phyloP scores from a whole-genome alignment of 2,888 invertebrate species.

The Scaptodrosophila latifasciaeformis region DNA sequence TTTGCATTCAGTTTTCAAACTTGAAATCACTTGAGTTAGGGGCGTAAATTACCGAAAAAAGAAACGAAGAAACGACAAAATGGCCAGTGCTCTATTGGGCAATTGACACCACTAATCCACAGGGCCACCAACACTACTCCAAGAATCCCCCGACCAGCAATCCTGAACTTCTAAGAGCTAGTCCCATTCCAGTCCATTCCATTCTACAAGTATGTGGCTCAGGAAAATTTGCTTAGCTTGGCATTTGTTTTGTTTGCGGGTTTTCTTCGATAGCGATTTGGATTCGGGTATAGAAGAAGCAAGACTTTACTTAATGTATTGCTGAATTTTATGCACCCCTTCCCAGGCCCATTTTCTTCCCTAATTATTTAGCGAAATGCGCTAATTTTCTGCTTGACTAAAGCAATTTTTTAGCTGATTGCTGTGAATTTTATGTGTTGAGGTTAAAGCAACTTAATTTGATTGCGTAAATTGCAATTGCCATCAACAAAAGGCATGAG shows the following conservation, averaged over 20 bases:
- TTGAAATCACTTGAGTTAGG: conserved; percentile 55
- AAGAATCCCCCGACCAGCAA: background rate
- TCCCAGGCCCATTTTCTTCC: conserved; percentile 15
- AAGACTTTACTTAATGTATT: too few species aligned
- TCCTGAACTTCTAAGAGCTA: conserved; percentile 44
- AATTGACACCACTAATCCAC: conserved; percentile 61
- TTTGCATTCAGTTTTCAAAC: conserved; percentile 55
- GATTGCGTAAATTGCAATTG: background rate
- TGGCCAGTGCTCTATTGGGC: conserved; percentile 50
- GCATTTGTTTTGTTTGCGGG: conserved; percentile 52
- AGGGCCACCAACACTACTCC: background rate
- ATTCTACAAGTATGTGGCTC: conserved; percentile 4
- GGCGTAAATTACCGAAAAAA: conserved; percentile 60
- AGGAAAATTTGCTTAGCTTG: conserved; percentile 53
- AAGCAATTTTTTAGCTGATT: conserved; percentile 32
- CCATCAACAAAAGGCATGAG: background rate
- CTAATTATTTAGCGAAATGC: conserved; percentile 19
- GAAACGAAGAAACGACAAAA: conserved; percentile 24
- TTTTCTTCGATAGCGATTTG: too few species aligned
- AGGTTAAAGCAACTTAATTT: background rate
- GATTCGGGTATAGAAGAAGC: background rate
- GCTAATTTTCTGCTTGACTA: conserved; percentile 61
- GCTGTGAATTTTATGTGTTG: background rate
- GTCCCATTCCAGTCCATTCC: too few species aligned
- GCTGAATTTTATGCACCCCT: conserved; percentile 14